These are phyloP conservation scores for Larimichthys polyactis DNA, from an alignment of 2,113 vertebrate species.

Conservation along the genomic window DNA sequence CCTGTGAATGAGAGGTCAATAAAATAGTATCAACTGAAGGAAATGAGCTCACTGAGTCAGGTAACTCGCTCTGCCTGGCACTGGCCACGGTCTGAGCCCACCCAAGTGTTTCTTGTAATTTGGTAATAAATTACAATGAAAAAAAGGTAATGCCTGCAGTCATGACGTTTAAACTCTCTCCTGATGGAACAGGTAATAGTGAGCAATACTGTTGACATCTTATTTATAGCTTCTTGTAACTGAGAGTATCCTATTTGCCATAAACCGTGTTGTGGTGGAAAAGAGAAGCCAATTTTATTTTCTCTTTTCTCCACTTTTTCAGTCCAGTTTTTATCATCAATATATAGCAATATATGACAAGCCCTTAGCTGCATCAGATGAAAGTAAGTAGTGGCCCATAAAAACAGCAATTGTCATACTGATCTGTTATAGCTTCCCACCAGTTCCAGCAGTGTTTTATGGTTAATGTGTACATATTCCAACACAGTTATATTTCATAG, in stretches of 20 bases:
- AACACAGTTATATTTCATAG: too few relatives aligned
- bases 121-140: too few relatives aligned
- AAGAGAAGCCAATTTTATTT: constrained; percentile 26
- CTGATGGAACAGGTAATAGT: constrained; percentile 62
- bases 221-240: constrained; percentile 64
- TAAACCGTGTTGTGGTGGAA: constrained; percentile 40
- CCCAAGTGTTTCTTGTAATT: constrained; percentile 56
- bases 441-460: neutral
- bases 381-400: constrained; percentile 42
- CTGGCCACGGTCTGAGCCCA: constrained; percentile 40
- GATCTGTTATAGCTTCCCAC: neutral
- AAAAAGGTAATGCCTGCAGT: too few relatives aligned
- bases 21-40: constrained; percentile 43
- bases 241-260: constrained; percentile 50
- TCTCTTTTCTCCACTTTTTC: constrained; percentile 20
- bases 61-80: constrained; percentile 17
- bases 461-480: constrained; percentile 4
- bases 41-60: constrained; percentile 61
- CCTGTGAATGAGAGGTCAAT: constrained; percentile 32
- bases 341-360: constrained; percentile 23
- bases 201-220: constrained; percentile 61
- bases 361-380: constrained; percentile 17
- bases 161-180: constrained; percentile 65
- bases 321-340: constrained; percentile 26
- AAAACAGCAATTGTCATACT: constrained; percentile 12